These are phyloP conservation scores for Danio rerio DNA, from an alignment of 2,113 vertebrate genomes.

Conservation along the genomic window DNA sequence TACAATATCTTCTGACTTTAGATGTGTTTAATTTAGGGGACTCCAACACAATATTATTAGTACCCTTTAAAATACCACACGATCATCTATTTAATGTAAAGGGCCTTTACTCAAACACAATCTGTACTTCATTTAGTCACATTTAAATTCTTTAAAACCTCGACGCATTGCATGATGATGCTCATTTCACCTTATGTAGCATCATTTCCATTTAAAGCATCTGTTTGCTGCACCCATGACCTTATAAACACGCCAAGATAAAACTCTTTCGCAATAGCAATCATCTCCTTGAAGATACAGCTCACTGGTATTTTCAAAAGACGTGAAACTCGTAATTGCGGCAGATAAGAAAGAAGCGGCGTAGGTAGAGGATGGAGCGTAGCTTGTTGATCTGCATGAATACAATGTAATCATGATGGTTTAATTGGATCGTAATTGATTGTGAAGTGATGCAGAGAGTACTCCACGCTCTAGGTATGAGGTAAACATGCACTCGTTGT, in stretches of 20 bases:
- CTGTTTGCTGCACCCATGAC: not conserved
- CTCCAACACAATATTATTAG: no score
- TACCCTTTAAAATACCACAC: no score
- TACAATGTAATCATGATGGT: conserved; percentile 69
- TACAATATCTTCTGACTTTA: no score
- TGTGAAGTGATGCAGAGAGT: conserved; percentile 70
- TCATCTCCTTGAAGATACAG: not conserved
- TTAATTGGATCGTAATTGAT: conserved; percentile 75
- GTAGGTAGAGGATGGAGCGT: not conserved
- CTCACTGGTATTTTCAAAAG: not conserved
- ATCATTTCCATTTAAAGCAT: not conserved
- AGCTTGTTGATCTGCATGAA: conserved; percentile 51
- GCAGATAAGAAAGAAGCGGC: not conserved
- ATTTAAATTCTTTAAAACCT: no score
- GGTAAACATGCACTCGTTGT: conserved; percentile 69
- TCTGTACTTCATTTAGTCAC: not conserved
- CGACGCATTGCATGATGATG: not conserved
- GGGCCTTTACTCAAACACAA: no score
- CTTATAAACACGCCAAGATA: not conserved
- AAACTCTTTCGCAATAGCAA: not conserved
- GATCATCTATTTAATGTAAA: no score
- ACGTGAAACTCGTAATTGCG: not conserved
- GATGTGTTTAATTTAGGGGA: no score
- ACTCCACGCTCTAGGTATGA: conserved; percentile 65
- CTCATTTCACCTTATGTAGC: not conserved